A percentile compares a stretch with the other conserved stretches of the same genome.
Evolutionary conservation across 2,113 vertebrate genomes (phyloP).

Genomic region (Heloderma charlesbogerti): DNA sequence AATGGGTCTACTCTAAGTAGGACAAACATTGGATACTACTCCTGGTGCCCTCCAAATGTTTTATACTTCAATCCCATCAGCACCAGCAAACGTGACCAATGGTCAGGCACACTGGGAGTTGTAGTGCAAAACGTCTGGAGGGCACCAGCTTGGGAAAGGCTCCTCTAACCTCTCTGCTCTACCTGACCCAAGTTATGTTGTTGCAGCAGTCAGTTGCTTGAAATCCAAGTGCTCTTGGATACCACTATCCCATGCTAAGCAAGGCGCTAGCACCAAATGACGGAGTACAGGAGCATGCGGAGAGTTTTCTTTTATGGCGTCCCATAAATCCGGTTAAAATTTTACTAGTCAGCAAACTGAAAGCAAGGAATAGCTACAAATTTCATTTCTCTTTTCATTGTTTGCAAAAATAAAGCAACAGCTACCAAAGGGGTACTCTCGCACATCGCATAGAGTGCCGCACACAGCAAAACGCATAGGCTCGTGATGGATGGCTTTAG

Average conservation of each 20-base stretch:
- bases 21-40: too few relatives aligned
- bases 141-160: too few relatives aligned
- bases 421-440: background rate
- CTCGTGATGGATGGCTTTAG: background rate
- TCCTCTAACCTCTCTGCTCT: fast-evolving
- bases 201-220: background rate
- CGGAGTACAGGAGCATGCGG: background rate
- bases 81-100: too few relatives aligned
- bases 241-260: too few relatives aligned
- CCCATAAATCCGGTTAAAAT: slow-evolving; percentile 21
- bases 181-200: fast-evolving
- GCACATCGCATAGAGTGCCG: background rate
- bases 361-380: background rate
- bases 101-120: too few relatives aligned
- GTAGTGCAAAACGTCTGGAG: too few relatives aligned
- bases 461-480: background rate
- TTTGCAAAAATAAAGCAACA: background rate
- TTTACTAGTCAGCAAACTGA: slow-evolving; percentile 17
- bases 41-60: too few relatives aligned
- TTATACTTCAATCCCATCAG: too few relatives aligned
- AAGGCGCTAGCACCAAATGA: background rate
- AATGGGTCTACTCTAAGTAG: too few relatives aligned
- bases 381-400: background rate
- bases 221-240: background rate
- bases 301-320: background rate